These are phyloP conservation scores for Periophthalmus magnuspinnatus DNA, from an alignment of 2,797 vertebrate genomes.

Conservation along the genomic window DNA sequence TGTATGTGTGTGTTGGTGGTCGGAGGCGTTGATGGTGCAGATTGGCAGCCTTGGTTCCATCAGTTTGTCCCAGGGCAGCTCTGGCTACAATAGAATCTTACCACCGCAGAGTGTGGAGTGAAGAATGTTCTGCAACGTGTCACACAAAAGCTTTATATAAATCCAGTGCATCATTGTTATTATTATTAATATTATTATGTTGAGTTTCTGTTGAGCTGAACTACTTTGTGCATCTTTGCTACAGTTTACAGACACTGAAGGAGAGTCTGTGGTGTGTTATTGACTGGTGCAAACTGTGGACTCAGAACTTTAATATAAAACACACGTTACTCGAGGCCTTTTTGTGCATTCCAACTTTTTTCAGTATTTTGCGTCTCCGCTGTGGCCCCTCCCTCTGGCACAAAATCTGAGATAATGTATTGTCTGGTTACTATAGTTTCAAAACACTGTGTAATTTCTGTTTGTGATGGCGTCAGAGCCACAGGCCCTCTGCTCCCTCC, in stretches of 20 bases:
- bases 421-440: constrained; percentile 2
- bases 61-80: no score
- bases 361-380: constrained; percentile 10
- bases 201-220: no score
- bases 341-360: constrained; percentile 11
- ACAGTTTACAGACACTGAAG: not conserved
- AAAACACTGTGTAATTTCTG: not conserved
- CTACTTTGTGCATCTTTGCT: no score
- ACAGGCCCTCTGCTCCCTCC: constrained; percentile 46
- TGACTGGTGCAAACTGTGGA: not conserved
- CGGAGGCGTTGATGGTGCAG: no score
- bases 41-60: no score
- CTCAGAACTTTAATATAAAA: not conserved
- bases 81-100: no score
- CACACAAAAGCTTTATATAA: no score
- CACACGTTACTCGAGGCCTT: not conserved
- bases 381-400: constrained; percentile 23
- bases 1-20: no score
- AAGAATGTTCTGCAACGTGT: no score
- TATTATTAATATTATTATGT: no score
- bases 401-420: constrained; percentile 16
- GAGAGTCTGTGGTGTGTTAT: not conserved
- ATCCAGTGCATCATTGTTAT: no score
- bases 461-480: constrained; percentile 17
- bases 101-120: no score